Percentiles rank a stretch among this genome's conserved stretches.
Evolutionary conservation across 2,797 vertebrate genomes (phyloP).

Genomic region (Crax fasciolata): DNA sequence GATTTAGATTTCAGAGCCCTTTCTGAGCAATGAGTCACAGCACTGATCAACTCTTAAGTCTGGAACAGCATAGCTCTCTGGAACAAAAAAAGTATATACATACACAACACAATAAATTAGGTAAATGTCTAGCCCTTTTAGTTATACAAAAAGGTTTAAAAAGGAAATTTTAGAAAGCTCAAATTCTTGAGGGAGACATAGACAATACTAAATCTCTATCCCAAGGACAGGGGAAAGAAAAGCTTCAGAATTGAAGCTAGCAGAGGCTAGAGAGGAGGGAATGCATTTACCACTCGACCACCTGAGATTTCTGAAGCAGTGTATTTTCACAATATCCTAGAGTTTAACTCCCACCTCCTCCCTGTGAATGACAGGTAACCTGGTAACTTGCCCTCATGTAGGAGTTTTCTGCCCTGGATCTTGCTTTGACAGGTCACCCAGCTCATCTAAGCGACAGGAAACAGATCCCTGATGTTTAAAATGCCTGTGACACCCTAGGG

Average conservation of each 20-base stretch:
- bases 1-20: neutral
- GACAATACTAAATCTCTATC: neutral
- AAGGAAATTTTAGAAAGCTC: neutral
- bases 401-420: neutral
- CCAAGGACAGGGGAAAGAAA: neutral
- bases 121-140: neutral
- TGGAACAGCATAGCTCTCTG: neutral
- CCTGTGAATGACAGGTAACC: neutral
- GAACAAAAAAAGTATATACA: neutral
- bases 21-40: neutral
- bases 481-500: neutral
- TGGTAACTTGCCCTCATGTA: neutral
- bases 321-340: neutral
- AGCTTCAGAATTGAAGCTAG: neutral
- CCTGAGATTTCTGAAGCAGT: neutral
- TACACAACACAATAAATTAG: neutral
- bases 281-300: neutral
- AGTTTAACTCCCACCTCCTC: neutral
- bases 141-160: neutral
- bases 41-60: neutral
- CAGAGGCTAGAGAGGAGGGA: no score
- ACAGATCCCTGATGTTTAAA: neutral
- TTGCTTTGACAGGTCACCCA: neutral
- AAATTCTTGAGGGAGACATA: neutral
- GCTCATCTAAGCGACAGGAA: rapidly evolving